Base-by-base conservation (phyloP, 2,113 vertebrate genomes). In the Semicossyphus pulcher region DNA sequence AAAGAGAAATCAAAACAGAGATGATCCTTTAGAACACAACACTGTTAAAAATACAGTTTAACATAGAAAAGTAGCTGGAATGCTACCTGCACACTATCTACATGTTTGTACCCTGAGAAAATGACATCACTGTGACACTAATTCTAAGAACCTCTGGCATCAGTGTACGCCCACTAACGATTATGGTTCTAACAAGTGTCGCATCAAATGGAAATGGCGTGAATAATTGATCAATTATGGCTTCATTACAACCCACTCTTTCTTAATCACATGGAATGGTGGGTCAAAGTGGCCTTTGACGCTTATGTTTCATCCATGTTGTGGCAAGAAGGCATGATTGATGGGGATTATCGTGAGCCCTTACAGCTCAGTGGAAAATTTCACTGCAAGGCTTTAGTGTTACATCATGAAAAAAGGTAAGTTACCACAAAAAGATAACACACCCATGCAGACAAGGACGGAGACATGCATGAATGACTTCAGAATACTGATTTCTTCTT, bases 151-250 rank as follows among this genome's bases (percentile, higher is more conserved):
- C 80, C 64, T 3, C 15, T 53, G 41, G 34, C 61, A 67, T 56
- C 23, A 60, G 14, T 7, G 7, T 37, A 47, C 14, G 5, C 45
- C 16, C 61, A 59, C 52, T 15, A 12, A 20, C 25, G 23, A 44
- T 56, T 36, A 49, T 14, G 28, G 21, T 37, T 59, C 34, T 61
- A 67, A 61, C 56, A 54, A 61, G 48, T 41, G 62, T 44, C 57
- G 70, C 51, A 54, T 57, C 48, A 37, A 49, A 76, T 79, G 25
- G 41, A 61, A 78, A 78, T 8, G 9, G 20, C 49, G 21, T 14
- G 61, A 70, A 80, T 63, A 84, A 86, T 80, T 37, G 63, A 80
- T 79, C 79, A 75, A 52, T 86, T 73, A 80, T 45, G 48, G 48
- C 61, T 77, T 59, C 1, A 65, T 79, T 69, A 45, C 26, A 12